Evolutionary conservation across 2,888 invertebrate genomes (phyloP).

Genomic region (Hetaerina titia): DNA sequence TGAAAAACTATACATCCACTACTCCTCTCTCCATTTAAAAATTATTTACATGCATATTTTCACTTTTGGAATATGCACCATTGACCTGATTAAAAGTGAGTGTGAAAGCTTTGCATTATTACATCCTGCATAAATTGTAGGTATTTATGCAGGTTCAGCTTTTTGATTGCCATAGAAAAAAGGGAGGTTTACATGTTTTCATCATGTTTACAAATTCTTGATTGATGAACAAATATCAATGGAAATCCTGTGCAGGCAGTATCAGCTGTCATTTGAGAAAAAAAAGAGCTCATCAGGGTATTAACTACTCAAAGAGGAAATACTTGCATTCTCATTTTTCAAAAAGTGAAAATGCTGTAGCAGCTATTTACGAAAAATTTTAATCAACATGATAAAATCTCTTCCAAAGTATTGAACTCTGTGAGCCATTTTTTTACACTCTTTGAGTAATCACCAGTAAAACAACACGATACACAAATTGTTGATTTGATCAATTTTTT

Average conservation of each 20-base stretch:
- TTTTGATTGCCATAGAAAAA: slow-evolving; percentile 6
- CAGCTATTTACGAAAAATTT: not conserved
- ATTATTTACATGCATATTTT: not conserved
- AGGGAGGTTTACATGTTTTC: not conserved
- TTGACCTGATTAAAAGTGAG: not conserved
- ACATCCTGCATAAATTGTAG: slow-evolving; percentile 4
- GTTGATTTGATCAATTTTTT: slow-evolving; percentile 17
- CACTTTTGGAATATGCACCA: slow-evolving; percentile 34
- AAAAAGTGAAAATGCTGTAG: not conserved
- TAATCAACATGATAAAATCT: not conserved
- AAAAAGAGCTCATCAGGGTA: not conserved
- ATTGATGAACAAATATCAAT: slow-evolving; percentile 19
- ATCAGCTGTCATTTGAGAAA: slow-evolving; percentile 33
- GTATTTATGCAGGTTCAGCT: slow-evolving; percentile 5
- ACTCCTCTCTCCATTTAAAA: slow-evolving; percentile 1
- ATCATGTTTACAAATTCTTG: not conserved
- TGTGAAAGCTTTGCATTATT: slow-evolving; percentile 33
- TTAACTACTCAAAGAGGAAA: slow-evolving; percentile 24
- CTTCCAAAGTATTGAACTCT: not conserved
- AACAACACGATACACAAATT: slow-evolving; percentile 56
- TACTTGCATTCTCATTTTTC: not conserved
- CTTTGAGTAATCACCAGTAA: not conserved
- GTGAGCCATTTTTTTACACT: slow-evolving; percentile 1
- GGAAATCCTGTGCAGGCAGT: slow-evolving; percentile 4
- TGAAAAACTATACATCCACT: slow-evolving; percentile 9